Conservation (phyloP, 2,113 vertebrate species). For the Xiphophorus hellerii region DNA sequence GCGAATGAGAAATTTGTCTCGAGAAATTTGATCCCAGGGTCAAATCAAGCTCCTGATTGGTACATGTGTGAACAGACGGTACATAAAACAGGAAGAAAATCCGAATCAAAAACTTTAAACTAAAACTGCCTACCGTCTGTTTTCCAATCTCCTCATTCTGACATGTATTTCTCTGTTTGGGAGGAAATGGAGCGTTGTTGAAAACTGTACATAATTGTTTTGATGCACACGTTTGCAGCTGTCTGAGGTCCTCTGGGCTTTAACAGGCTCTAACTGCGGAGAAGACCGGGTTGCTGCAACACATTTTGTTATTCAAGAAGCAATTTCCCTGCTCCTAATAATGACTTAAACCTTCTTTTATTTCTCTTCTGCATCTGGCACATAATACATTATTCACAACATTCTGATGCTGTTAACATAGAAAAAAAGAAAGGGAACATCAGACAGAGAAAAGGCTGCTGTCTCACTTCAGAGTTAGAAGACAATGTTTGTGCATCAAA, state of each 20-base stretch:
- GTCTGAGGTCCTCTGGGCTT: neutral
- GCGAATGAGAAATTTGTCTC: no score
- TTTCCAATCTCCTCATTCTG: neutral
- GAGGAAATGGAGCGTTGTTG: neutral
- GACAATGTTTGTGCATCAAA: constrained; percentile 16
- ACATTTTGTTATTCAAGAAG: constrained; percentile 1
- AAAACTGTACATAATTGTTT: neutral
- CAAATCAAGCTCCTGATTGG: neutral
- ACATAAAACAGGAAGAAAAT: neutral
- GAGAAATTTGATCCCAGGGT: neutral
- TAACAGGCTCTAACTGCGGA: neutral
- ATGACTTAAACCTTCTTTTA: neutral
- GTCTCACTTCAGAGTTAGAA: neutral
- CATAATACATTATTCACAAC: constrained; percentile 24
- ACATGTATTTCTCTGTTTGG: neutral
- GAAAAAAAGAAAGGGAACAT: constrained; percentile 9
- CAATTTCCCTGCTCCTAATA: neutral
- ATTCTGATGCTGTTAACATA: constrained; percentile 4
- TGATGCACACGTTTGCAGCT: neutral
- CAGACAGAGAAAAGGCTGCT: constrained; percentile 11
- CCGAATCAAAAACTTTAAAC: neutral
- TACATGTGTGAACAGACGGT: neutral
- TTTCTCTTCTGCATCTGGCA: neutral
- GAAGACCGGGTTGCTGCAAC: neutral
- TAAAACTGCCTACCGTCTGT: neutral